A percentile compares a stretch with the other conserved stretches of the same genome.
These are phyloP conservation scores for Phortica variegata DNA, from an alignment of 1,140 invertebrate genomes.

Conservation along the genomic window DNA sequence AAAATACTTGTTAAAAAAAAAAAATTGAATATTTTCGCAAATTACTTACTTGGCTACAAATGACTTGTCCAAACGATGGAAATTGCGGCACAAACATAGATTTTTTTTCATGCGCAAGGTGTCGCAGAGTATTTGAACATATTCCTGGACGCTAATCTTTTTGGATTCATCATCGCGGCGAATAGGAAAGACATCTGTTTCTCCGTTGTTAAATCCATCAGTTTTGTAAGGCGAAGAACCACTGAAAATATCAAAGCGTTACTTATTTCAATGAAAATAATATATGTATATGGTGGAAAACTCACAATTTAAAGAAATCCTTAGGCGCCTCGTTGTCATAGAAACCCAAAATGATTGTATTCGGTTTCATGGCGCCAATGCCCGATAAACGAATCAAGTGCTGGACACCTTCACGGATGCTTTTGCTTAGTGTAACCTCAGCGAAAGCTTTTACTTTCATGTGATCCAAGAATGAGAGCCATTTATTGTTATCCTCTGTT, in stretches of 20 bases:
- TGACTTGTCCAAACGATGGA: constrained; percentile 78
- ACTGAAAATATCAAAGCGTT: constrained; percentile 24
- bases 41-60: constrained; percentile 65
- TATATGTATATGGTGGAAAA: not conserved
- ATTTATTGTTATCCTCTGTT: constrained; percentile 76
- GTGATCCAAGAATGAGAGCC: constrained; percentile 85
- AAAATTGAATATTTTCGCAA: constrained; percentile 1
- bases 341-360: constrained; percentile 91
- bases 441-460: constrained; percentile 95
- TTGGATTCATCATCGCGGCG: constrained; percentile 44
- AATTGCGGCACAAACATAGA: constrained; percentile 89
- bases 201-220: constrained; percentile 55
- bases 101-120: constrained; percentile 92
- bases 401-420: constrained; percentile 84
- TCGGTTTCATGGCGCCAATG: constrained; percentile 98
- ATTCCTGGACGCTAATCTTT: constrained; percentile 65
- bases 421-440: constrained; percentile 85
- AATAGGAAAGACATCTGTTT: constrained; percentile 56
- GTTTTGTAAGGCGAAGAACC: constrained; percentile 59
- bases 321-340: constrained; percentile 72
- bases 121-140: constrained; percentile 86
- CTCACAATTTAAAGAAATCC: constrained; percentile 72
- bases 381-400: constrained; percentile 91
- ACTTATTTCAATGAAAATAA: not conserved
- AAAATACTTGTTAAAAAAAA: constrained; percentile 1